Evolutionary conservation across 2,797 vertebrate species (phyloP), one percentile per base, ranked within the genome.

Genomic region (Hybognathus amarus): DNA sequence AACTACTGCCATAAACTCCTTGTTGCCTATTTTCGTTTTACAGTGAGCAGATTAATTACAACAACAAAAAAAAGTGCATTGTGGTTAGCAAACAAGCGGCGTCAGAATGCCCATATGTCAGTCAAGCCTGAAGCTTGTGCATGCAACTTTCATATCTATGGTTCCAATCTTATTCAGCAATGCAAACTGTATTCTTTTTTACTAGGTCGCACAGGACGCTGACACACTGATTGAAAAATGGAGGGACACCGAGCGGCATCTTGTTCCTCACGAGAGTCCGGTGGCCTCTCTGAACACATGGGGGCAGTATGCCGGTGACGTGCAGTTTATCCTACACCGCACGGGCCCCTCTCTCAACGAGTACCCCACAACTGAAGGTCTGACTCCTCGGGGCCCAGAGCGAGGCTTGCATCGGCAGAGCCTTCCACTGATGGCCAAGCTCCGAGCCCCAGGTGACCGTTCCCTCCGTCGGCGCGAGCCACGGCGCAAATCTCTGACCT

Each of bases 201-300:
- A 27, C 6, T 90, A 99, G 98, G 98, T 86, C 97, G 98, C 70
- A 99, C 98, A 4, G 98, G 98, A 73, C 93, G 97, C 80, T 99
- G n/a, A 99, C 91, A 98, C 98, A 24, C 93, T 99, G 74, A 97
- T 99, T 66, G 98, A 99, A 90, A 98, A 98, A 93, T 99, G 98
- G 98, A 94, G 97, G 78, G 97, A 99, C 88, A 96, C 96, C 0
- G 98, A 99, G 91, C 94, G 98, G 40, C 97, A 98, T 87, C 89
- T 99, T 15, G 96, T 97, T 1, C 98, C 98, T 2, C 96, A 97
- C 0, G 98, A 99, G 87, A 99, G 97, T 84, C 97, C 97, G 0
- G 95, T 99, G 80, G 96, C 96, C 45, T 98, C 98, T 22, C 92
- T 99, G 40, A 99, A 98, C 93, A 99, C 98, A 76, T 99, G 98